Percentiles rank a stretch among this genome's conserved stretches.
These are phyloP conservation scores for Urophycis tenuis DNA, from an alignment of 2,797 vertebrate species.

Conservation along the genomic window DNA sequence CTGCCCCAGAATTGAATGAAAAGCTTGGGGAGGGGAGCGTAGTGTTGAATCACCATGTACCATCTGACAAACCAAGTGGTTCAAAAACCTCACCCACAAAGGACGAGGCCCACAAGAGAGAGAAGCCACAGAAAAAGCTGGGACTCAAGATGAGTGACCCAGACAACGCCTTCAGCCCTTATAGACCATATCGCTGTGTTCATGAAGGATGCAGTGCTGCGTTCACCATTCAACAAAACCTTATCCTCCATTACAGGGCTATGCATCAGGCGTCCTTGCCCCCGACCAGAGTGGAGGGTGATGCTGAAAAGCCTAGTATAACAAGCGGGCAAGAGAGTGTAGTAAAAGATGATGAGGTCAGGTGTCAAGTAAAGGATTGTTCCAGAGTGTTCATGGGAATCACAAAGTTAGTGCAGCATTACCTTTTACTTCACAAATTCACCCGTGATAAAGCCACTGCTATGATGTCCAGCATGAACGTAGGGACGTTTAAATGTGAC, in stretches of 20 bases:
- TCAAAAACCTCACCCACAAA: conserved; percentile 64
- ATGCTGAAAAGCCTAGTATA: conserved; percentile 51
- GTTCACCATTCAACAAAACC: conserved; percentile 96
- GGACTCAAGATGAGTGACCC: conserved; percentile 64
- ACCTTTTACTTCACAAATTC: conserved; percentile 94
- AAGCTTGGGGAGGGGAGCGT: conserved; percentile 45
- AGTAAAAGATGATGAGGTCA: conserved; percentile 80
- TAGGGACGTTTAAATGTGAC: conserved; percentile 89
- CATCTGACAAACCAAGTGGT: conserved; percentile 58
- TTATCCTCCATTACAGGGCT: conserved; percentile 96
- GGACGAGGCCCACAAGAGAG: conserved; percentile 54
- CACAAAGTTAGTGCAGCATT: conserved; percentile 92
- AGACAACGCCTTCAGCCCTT: conserved; percentile 79
- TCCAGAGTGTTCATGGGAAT: conserved; percentile 94
- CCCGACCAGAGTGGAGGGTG: conserved; percentile 55
- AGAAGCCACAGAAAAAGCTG: conserved; percentile 54
- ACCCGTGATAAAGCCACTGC: conserved; percentile 88
- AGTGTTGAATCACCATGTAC: conserved; percentile 38
- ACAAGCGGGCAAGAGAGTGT: conserved; percentile 59
- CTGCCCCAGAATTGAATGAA: conserved; percentile 51
- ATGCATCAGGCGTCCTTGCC: conserved; percentile 90
- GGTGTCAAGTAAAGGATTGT: conserved; percentile 94
- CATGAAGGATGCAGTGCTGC: conserved; percentile 95
- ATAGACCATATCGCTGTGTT: conserved; percentile 93
- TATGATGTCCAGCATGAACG: conserved; percentile 78